Base-by-base conservation (phyloP, 2,797 vertebrate genomes). In the Phylloscopus collybita region DNA sequence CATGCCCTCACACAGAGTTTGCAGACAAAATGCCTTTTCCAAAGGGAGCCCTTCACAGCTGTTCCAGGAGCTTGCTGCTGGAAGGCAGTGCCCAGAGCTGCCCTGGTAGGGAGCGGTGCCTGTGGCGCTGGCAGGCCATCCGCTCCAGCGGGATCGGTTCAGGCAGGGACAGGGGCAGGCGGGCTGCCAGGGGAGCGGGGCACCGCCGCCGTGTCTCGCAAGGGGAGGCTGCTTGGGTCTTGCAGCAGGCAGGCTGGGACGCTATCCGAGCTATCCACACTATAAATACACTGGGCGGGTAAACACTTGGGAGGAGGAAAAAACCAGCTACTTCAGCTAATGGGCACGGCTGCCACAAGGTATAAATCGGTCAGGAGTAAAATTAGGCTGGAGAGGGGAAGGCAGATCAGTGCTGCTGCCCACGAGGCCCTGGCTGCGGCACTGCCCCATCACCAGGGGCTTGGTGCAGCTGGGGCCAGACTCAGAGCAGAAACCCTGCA, bases 301-400 rank as follows among this genome's bases (percentile, higher is more conserved):
- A 94, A 95, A 93, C 95, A 95, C 80, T 91, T 13, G 42, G 76
- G 72, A 72, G 65, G 70, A 76, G 64, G 42, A 50, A 85, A 94
- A 84, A 80, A 18, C 2, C 50, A 69, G n/a, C 65, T 71, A 20
- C 86, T 96, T 93, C 73, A 90, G 91, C 82, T 70, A 71, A 80
- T 34, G 54, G 90, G 82, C 57, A 49, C n/a, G 60, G 85, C 87
- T 96, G 92, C 87, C 89, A 71, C 60, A 30, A 91, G 84, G 72
- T 90, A 87, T 85, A 49, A 89, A 88, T 81, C 2, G 42, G 61
- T 76, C 74, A 56, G 64, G 71, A 85, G 89, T 93, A 93, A 95
- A 93, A 87, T 93, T 73, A 88, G 72, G 91, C 85, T 82, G 85
- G 67, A 76, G 75, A 80, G 38, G 38, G 59, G 89, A 22, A 65